Evolutionary conservation across 2,113 vertebrate species (phyloP).

Genomic region (Dolichotis patagonum): DNA sequence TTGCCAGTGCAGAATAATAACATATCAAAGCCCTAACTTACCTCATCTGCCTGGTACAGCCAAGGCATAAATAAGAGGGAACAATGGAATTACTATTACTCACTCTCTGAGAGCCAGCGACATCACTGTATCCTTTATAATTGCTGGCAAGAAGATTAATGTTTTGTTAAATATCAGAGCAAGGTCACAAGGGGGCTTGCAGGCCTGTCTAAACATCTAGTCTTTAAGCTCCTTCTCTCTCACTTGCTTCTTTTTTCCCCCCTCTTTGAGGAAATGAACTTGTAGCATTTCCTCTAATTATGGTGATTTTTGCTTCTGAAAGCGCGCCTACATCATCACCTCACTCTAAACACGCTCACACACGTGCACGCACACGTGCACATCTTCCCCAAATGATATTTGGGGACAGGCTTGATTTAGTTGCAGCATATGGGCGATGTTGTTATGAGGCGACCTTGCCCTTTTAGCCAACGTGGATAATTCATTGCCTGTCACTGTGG

Average conservation of each 20-base stretch:
- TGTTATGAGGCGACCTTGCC: conserved; percentile 71
- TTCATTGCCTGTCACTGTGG: conserved; percentile 74
- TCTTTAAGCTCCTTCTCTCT: conserved; percentile 86
- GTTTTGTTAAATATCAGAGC: conserved; percentile 99
- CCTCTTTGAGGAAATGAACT: conserved; percentile 83
- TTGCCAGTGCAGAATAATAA: conserved; percentile 99
- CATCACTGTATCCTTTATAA: conserved; percentile 98
- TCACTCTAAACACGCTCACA: neutral
- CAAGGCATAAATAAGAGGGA: conserved; percentile 98
- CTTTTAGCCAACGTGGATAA: conserved; percentile 65
- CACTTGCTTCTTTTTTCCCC: conserved; percentile 71
- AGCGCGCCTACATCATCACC: conserved; percentile 74
- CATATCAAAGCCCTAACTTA: conserved; percentile 96
- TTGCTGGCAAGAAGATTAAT: conserved; percentile 99
- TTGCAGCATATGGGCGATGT: conserved; percentile 55
- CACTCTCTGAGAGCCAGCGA: conserved; percentile 90
- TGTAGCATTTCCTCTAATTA: conserved; percentile 90
- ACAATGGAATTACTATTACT: conserved; percentile 99
- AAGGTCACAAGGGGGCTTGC: conserved; percentile 94
- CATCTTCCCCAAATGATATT: neutral
- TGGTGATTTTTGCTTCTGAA: conserved; percentile 85
- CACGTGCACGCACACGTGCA: neutral
- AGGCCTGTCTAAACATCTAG: conserved; percentile 95
- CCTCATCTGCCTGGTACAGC: conserved; percentile 99
- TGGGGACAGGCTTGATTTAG: conserved; percentile 64